Evolutionary conservation across 2,888 invertebrate genomes (phyloP), one percentile per base, ranked within the genome.

Genomic region (Palloptera scutellata): DNA sequence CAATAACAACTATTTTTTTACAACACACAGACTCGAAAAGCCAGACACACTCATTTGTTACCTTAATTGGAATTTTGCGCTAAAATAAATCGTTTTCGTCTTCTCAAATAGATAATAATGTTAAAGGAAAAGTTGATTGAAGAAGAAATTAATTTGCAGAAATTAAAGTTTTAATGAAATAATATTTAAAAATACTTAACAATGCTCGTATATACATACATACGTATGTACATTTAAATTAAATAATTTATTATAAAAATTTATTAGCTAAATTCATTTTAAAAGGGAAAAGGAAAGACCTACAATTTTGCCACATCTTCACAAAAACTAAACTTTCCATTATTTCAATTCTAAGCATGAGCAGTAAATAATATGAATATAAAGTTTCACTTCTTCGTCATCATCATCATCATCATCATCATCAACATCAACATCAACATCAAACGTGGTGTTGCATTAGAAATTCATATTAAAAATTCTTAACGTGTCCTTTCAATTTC

Each of bases 401-500:
- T 48, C 48, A n/a, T 30, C 54, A 54, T 15, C 13, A 17, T 41
- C 61, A 55, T 57, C 15, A 20, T 45, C 41, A 30, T 52, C 41
- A n/a, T 15, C 55, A 20, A 40, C 41, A 30, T 52, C 41, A n/a
- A 12, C 55, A 57, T 13, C 54, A 5, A 41, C 48, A 52, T 45
- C 62, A 52, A n/a, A 30, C 59, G 59, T 62, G 48, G 45, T 19
- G 43, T 20, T 40, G 20, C 54, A 68, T 60, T 60, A 66, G 54
- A 68, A 41, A 62, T 64, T 55, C 41, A 69, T 70, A 74, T 74
- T 74, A 71, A 68, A 70, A 67, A 74, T 74, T 74, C 74, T 73
- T 68, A 69, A 68, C 72, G 70, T 74, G 74, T 74, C 74, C 74
- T 74, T 74, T 74, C 73, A 70, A 72, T 74, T 74, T 74, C 74